Conservation (phyloP, 2,797 vertebrate genomes). For the Ptychobarbus kaznakovi region DNA sequence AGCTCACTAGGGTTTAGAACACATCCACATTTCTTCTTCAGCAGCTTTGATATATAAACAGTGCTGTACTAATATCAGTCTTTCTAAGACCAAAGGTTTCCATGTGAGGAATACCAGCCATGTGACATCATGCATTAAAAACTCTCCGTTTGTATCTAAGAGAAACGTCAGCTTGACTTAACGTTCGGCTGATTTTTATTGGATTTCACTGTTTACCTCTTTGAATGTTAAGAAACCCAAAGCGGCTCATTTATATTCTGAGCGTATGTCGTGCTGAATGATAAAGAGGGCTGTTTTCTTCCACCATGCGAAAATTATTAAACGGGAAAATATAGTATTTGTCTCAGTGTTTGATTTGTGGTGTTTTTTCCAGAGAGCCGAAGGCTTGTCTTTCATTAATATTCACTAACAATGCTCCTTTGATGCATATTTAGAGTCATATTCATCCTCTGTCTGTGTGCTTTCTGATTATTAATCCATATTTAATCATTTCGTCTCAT, state of each 20-base stretch:
- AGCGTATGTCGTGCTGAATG: slow-evolving; percentile 72
- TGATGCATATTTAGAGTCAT: slow-evolving; percentile 51
- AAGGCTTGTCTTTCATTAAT: slow-evolving; percentile 60
- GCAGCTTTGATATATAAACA: not conserved
- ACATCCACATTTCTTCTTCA: not conserved
- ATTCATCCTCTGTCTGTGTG: slow-evolving; percentile 65
- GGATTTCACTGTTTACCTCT: slow-evolving; percentile 81
- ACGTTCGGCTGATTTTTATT: slow-evolving; percentile 78
- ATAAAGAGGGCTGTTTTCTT: slow-evolving; percentile 76
- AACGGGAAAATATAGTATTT: slow-evolving; percentile 70
- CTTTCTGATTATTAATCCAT: slow-evolving; percentile 57
- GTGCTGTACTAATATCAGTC: not conserved
- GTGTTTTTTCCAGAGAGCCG: slow-evolving; percentile 63
- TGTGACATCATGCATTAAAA: slow-evolving; percentile 65
- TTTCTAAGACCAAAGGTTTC: not conserved
- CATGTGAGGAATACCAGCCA: not conserved
- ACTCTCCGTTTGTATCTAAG: slow-evolving; percentile 76
- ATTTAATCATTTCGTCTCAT: slow-evolving; percentile 55
- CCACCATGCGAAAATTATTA: slow-evolving; percentile 75
- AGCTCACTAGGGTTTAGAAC: not conserved
- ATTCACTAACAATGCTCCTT: slow-evolving; percentile 40
- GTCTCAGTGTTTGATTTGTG: slow-evolving; percentile 71
- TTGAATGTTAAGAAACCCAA: slow-evolving; percentile 72
- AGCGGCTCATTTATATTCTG: slow-evolving; percentile 73
- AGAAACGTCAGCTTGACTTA: slow-evolving; percentile 79